phyloP scores from a whole-genome alignment of 2,113 vertebrate genomes.

The Plecturocebus donacophilus region DNA sequence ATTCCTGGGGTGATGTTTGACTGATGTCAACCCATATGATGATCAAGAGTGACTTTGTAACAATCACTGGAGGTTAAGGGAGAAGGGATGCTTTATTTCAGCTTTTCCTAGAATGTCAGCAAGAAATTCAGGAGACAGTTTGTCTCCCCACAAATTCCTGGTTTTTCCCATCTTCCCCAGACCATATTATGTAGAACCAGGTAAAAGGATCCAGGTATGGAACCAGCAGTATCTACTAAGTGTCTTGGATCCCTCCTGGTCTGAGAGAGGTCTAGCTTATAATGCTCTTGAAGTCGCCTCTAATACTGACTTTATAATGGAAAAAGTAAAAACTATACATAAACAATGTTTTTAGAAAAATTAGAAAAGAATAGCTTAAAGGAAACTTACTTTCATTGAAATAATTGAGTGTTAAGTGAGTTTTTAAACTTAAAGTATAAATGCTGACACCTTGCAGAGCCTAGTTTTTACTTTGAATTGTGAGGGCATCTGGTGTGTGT shows the following conservation, averaged over 20 bases:
- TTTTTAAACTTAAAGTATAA: conserved; percentile 39
- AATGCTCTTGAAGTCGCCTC: not conserved
- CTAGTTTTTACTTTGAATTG: not conserved
- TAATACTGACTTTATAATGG: not conserved
- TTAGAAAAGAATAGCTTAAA: not conserved
- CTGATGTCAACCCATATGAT: not conserved
- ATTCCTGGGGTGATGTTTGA: not conserved
- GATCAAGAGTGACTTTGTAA: not conserved
- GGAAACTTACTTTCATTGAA: not conserved
- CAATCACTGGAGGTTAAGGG: not conserved
- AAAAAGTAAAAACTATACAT: not conserved
- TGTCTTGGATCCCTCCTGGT: not conserved
- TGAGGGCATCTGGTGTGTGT: conserved; percentile 26
- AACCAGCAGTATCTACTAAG: not conserved
- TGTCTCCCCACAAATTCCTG: not conserved
- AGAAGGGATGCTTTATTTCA: not conserved
- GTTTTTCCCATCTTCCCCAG: not conserved
- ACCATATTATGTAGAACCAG: not conserved
- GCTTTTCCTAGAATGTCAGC: not conserved
- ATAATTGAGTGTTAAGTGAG: not conserved
- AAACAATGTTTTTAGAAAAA: not conserved
- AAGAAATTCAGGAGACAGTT: not conserved
- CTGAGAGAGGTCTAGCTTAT: not conserved
- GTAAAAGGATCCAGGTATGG: not conserved
- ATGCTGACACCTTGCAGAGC: conserved; percentile 10